Base-by-base conservation (phyloP, 2,888 invertebrate species). In the Iselma pallidipennis region DNA sequence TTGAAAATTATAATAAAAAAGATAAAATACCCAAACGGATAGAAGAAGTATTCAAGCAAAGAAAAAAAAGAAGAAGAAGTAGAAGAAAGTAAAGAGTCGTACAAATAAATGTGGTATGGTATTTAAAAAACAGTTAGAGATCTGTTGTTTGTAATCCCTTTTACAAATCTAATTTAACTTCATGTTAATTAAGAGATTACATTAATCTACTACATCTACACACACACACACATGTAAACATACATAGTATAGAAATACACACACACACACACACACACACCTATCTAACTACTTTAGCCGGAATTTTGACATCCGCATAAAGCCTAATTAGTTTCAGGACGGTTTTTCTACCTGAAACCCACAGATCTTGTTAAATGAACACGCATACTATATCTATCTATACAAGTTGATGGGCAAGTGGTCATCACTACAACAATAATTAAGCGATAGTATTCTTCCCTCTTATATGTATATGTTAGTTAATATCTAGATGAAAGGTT, bases 111-210 rank as follows among this genome's bases (percentile, higher is more conserved):
- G n/a, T 6, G 1, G 48, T 19, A 14, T 48, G 48, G 49, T 16
- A 28, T 26, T 49, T 26, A 23, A 26, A 25, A 25, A 23, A 26
- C 42, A 49, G 45, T 57, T 49, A 59, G 53, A 56, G 37, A 49
- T 57, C 55, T 60, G 49, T 55, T 60, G 57, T 59, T 55, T 63
- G 66, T 71, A 70, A 68, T 68, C 67, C 63, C 14, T 63, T 37
- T 57, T 19, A 54, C 45, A 66, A 69, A 70, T 71, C 70, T 68
- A 71, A 73, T 72, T 70, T 71, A 65, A 66, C 68, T 60, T 59
- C 59, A 66, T 69, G 68, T 66, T 74, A 72, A 74, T 72, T 69
- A 70, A 67, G 66, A 66, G 70, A 71, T 74, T 72, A 71, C 67
- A 67, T 59, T 71, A 71, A 71, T 70, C 65, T 66, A 37, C 37